Conservation (phyloP, 2,113 vertebrate genomes). For the Meriones unguiculatus region DNA sequence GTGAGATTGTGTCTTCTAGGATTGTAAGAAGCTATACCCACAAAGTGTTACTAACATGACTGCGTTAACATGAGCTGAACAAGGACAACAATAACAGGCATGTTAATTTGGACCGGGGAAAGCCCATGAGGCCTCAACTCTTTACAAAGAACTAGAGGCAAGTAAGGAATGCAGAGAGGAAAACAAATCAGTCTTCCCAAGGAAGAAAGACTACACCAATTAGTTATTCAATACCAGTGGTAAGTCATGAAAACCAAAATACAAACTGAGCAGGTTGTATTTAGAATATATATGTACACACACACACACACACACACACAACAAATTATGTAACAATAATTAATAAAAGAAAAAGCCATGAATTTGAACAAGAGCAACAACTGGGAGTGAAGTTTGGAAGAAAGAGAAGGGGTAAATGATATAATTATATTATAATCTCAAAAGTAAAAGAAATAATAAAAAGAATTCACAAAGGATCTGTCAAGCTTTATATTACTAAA, state of each 20-base stretch:
- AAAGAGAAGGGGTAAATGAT: background rate
- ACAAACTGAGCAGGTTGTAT: background rate
- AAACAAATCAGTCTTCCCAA: background rate
- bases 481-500: constrained; percentile 10
- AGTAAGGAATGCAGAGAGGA: background rate
- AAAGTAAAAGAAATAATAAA: background rate
- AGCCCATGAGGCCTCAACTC: background rate
- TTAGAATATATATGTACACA: background rate
- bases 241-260: background rate
- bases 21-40: background rate
- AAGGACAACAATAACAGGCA: background rate
- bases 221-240: background rate
- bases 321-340: background rate
- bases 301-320: background rate
- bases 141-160: background rate
- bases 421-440: background rate
- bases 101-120: background rate
- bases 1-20: background rate
- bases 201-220: background rate
- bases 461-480: background rate
- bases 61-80: background rate
- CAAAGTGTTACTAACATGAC: background rate
- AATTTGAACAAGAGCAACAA: background rate
- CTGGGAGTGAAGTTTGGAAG: background rate
- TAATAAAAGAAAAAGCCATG: background rate